Evolutionary conservation across 2,113 vertebrate genomes (phyloP), one percentile per base, ranked within the genome.

Genomic region (Triplophysa dalaica): DNA sequence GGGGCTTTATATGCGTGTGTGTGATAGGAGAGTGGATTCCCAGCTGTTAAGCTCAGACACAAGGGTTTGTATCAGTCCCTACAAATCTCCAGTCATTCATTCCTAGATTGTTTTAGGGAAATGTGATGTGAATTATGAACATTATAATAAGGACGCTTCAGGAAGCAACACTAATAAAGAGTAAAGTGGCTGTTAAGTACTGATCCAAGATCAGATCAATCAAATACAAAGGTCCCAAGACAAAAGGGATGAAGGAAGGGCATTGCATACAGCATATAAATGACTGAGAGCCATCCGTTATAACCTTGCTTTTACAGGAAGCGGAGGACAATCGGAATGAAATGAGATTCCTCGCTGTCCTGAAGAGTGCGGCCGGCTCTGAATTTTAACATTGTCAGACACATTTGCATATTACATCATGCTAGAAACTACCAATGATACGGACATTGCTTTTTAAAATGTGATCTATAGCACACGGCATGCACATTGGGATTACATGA

Each of bases 271-370:
- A 21, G 54, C 54, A 58, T 58, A 10, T 21, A 21, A 58, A 58
- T n/a, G n/a, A 58, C 54, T 58, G 54, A 41, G 33, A 33, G 60
- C 33, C 13, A 60, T 33, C 41, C 4, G 70, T 29, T 73, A 43
- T 60, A 60, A 73, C 54, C 70, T 73, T 73, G 70, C 52, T 58
- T 26, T 60, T 73, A 73, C 33, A 11, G 33, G n/a, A 73, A 43
- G 8, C 5, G 6, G 54, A 73, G 54, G 54, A 73, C n/a, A 7
- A 33, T 41, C 12, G 0, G n/a, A n/a, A 17, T 43, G n/a, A 60
- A 60, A 24, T 16, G 33, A 58, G 54, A 60, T 60, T n/a, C 21
- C 60, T 60, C 43, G 54, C 70, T 43, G 70, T 73, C 70, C 33
- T 24, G 38, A 13, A 73, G n/a, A 1, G n/a, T 73, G 70, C 3